Evolutionary conservation across 2,797 vertebrate genomes (phyloP).

Genomic region (Pogonophryne albipinna): DNA sequence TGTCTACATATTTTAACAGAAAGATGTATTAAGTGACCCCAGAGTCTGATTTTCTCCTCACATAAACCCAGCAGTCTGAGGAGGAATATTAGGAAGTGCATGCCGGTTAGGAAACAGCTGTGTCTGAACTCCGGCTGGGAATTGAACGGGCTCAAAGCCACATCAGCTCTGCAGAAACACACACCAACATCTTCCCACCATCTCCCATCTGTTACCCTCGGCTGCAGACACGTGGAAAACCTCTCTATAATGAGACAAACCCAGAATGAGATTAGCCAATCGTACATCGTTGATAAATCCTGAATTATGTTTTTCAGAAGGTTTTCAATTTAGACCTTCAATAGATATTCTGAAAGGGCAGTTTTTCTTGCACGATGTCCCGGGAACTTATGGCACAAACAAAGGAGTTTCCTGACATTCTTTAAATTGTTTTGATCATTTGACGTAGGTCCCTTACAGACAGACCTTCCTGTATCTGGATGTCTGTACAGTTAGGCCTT

Average conservation of each 20-base stretch:
- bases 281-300: background rate
- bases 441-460: no score
- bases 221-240: slow-evolving; percentile 16
- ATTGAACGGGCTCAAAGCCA: slow-evolving; percentile 17
- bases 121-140: slow-evolving; percentile 19
- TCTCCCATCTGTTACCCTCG: background rate
- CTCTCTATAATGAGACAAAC: background rate
- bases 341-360: no score
- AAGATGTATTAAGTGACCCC: background rate
- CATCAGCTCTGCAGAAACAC: slow-evolving; percentile 6
- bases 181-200: slow-evolving; percentile 3
- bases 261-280: background rate
- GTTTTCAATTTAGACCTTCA: no score
- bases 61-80: background rate
- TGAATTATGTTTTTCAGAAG: no score
- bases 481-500: no score
- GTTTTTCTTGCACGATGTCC: no score
- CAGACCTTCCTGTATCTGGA: no score
- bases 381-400: no score
- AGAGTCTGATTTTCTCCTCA: background rate
- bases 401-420: no score
- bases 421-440: no score
- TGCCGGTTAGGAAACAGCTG: slow-evolving; percentile 51
- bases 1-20: background rate
- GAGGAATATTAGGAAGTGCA: slow-evolving; percentile 20